Percentiles rank a stretch among this genome's conserved stretches.
Evolutionary conservation across 2,888 invertebrate genomes (phyloP).

Genomic region (Imbricaverruca yamaguchii): DNA sequence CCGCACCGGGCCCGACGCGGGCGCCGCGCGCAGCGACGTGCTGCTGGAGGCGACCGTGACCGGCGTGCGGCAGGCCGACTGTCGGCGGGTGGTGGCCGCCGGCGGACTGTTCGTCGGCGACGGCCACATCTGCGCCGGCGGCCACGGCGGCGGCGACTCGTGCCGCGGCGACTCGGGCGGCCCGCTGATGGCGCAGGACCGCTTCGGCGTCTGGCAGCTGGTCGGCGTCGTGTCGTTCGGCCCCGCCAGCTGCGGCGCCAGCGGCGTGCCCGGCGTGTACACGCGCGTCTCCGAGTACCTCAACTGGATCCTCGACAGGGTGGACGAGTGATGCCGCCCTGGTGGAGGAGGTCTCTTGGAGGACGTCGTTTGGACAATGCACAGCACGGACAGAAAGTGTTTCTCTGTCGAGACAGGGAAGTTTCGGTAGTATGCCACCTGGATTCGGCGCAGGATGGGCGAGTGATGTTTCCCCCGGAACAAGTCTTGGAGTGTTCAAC

Average conservation of each 20-base stretch:
- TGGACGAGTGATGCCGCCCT: not conserved
- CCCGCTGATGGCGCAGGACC: constrained; percentile 55
- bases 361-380: too few species aligned
- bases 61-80: too few species aligned
- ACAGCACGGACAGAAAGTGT: too few species aligned
- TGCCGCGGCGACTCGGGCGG: constrained; percentile 71
- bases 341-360: too few species aligned
- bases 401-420: too few species aligned
- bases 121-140: constrained; percentile 49
- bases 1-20: not conserved
- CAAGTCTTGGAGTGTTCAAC: too few species aligned
- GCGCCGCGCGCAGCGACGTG: not conserved
- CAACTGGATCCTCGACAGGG: constrained; percentile 51
- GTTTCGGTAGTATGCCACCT: too few species aligned
- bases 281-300: constrained; percentile 54
- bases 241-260: constrained; percentile 54
- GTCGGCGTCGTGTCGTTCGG: constrained; percentile 61
- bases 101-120: not conserved
- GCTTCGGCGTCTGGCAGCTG: constrained; percentile 29
- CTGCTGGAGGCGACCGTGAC: not conserved
- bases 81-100: too few species aligned
- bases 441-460: too few species aligned
- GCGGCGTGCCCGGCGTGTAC: constrained; percentile 60
- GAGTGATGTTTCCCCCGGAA: too few species aligned
- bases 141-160: constrained; percentile 58